Evolutionary conservation across 23 tunicate genomes (phyloP).

Genomic region (Clavelina lepadiformis): DNA sequence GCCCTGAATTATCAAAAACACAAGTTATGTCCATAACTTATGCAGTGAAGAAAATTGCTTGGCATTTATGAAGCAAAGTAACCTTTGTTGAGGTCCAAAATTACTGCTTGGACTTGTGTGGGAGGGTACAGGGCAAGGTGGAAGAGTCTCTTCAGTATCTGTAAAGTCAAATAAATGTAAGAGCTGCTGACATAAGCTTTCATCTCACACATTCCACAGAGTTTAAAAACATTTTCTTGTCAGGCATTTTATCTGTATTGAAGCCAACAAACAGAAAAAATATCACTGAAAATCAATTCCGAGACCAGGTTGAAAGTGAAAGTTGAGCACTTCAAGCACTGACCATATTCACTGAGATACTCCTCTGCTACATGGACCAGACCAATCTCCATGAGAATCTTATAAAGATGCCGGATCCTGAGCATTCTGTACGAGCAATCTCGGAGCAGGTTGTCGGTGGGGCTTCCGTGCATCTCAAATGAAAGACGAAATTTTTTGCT

Average conservation of each 20-base stretch:
- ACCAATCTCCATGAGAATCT: conserved; percentile 70
- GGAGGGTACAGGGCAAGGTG: conserved; percentile 12
- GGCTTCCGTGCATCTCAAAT: conserved; percentile 86
- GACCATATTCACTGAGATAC: conserved; percentile 51
- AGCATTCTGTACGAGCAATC: conserved; percentile 77
- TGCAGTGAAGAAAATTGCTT: too few relatives aligned
- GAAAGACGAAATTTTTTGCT: conserved; percentile 80
- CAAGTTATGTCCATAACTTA: too few relatives aligned
- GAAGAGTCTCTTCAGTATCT: conserved; percentile 40
- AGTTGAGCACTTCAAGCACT: too few relatives aligned
- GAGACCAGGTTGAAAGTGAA: too few relatives aligned
- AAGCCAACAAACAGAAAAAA: too few relatives aligned
- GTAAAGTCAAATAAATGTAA: background rate
- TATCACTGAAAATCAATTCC: too few relatives aligned
- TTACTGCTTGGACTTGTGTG: background rate
- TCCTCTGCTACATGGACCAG: conserved; percentile 59
- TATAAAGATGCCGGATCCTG: conserved; percentile 49
- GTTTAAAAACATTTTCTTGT: background rate
- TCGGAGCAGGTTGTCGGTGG: conserved; percentile 81
- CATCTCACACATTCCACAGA: background rate
- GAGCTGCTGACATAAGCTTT: background rate
- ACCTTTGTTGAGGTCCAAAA: too few relatives aligned
- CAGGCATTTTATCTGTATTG: too few relatives aligned
- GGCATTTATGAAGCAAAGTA: too few relatives aligned
- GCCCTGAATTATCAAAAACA: too few relatives aligned